Evolutionary conservation across 2,888 invertebrate genomes (phyloP), one percentile per base, ranked within the genome.

Genomic region (Epirrhoe tristata): DNA sequence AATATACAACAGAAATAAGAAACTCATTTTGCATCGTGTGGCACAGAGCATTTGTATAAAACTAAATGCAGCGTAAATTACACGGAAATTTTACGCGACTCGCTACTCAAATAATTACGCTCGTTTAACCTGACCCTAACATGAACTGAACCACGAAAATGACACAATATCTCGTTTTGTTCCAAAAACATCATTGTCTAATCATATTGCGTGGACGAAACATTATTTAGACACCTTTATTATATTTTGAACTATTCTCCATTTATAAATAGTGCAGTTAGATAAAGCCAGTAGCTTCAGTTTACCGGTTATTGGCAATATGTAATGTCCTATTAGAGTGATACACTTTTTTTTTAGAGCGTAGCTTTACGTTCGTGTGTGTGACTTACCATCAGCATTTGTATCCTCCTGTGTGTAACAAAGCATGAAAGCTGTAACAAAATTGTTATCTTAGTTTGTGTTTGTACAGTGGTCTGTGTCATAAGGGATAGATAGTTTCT

Each of bases 361-460:
- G 81, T 86, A 89, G 90, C 88, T 80, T 46, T 63, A 62, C 67
- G 67, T 66, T 39, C 58, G 62, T 69, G 67, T 69, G 63, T 77
- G 74, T 76, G 73, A 95, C 95, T 94, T 96, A 97, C 97, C 97
- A 96, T 97, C 97, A 87, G 97, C 95, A 91, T 97, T 97, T 85
- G 97, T 95, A 93, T 97, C 97, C 94, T 97, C 97, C 95, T 97
- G 97, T 83, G 97, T 97, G 95, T 97, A 97, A 95, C 97, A 97
- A 94, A 97, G 96, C 97, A 97, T 97, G 96, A 97, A 97, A 93
- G 97, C 97, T 97, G 96, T 88, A 97, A 96, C 94, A 95, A 93
- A 95, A 88, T 83, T 73, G 79, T 76, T 81, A 76, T 76, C 81
- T 87, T 83, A 86, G 80, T 81, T 51, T 57, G 48, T 16, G 43